Evolutionary conservation across 2,113 vertebrate species (phyloP).

Genomic region (Notiomystis cincta): DNA sequence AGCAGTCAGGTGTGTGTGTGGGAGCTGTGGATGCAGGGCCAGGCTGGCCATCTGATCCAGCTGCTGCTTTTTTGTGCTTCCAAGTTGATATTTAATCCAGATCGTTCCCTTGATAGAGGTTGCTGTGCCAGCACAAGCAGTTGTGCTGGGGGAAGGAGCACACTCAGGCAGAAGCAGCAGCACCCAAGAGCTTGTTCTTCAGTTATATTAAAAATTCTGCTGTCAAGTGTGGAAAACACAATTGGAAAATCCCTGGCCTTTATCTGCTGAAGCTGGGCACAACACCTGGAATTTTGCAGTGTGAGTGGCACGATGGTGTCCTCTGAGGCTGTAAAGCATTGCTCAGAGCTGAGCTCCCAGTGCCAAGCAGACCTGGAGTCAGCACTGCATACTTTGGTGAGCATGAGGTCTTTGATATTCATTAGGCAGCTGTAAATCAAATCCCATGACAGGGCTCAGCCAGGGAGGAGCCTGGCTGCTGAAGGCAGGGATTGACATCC

Average conservation of each 20-base stretch:
- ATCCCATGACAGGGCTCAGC: background rate
- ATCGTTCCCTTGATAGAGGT: background rate
- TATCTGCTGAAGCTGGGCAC: background rate
- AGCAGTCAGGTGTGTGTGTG: background rate
- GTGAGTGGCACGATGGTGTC: background rate
- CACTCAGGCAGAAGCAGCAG: background rate
- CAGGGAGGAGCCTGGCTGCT: background rate
- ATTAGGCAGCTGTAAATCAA: background rate
- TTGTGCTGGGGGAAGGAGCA: background rate
- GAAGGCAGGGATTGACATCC: background rate
- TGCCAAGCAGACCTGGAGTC: background rate
- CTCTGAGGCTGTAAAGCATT: background rate
- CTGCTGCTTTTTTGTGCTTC: background rate
- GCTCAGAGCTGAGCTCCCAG: background rate
- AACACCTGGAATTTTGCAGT: background rate
- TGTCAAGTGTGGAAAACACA: background rate
- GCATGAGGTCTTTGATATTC: fast-evolving
- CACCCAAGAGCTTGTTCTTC: background rate
- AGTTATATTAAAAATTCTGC: background rate
- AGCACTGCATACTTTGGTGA: background rate
- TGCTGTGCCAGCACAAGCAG: background rate
- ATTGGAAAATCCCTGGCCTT: background rate
- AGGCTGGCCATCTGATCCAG: background rate
- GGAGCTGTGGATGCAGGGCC: background rate
- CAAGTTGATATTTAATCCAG: background rate